Conservation (phyloP, 92 coral and sea anemone genomes). For the Anthopleura xanthogrammica region DNA sequence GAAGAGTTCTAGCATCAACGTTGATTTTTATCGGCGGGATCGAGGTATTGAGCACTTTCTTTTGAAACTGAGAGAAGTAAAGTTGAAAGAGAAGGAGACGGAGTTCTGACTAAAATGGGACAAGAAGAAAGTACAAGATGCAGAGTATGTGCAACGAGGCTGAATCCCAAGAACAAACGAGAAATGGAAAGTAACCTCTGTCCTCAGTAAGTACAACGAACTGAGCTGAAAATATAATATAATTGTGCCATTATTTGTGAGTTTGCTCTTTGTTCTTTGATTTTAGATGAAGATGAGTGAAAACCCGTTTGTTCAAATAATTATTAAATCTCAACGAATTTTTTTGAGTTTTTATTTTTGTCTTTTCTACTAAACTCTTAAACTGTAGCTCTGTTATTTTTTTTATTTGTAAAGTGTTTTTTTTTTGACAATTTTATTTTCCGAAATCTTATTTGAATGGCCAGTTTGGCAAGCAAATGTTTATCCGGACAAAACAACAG, state of each 20-base stretch:
- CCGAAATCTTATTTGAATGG: not conserved
- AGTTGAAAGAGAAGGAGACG: not conserved
- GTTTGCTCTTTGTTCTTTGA: too few species aligned
- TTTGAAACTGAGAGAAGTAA: not conserved
- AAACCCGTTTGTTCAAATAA: not conserved
- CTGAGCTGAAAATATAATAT: not conserved
- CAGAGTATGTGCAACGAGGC: constrained; percentile 67
- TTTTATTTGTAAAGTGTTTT: too few species aligned
- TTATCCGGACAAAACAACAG: not conserved
- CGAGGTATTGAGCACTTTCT: not conserved
- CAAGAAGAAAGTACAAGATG: constrained; percentile 71
- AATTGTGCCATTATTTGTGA: not conserved
- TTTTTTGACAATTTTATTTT: not conserved
- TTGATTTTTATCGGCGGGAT: not conserved
- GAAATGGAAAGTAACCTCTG: constrained; percentile 73
- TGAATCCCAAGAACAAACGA: constrained; percentile 76
- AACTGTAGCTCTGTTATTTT: not conserved
- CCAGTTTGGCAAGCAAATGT: not conserved
- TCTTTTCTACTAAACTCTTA: not conserved
- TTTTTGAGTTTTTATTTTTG: not conserved
- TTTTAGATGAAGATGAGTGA: not conserved
- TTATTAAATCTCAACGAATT: not conserved
- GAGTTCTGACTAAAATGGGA: constrained; percentile 46
- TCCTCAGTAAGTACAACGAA: constrained; percentile 49
- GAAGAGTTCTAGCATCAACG: not conserved